phyloP scores from a whole-genome alignment of 2,113 vertebrate genomes.

The Lamprotornis superbus region DNA sequence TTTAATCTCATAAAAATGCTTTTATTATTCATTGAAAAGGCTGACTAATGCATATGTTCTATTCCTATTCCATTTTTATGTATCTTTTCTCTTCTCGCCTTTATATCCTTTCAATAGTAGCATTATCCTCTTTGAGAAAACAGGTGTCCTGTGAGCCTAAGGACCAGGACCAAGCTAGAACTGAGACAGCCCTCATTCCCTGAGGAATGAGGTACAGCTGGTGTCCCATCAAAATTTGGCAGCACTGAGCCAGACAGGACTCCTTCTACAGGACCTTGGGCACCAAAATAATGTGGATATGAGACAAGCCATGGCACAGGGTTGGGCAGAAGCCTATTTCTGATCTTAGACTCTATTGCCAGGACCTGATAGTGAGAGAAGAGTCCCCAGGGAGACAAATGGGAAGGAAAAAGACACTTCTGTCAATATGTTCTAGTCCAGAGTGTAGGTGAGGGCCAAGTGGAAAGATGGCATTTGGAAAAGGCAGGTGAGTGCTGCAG shows the following conservation, averaged over 20 bases:
- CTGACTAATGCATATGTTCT: not conserved
- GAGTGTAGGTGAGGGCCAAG: not conserved
- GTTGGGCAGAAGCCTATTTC: not conserved
- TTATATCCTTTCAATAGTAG: not conserved
- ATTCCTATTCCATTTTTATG: not conserved
- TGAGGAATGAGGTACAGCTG: not conserved
- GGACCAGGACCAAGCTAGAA: not conserved
- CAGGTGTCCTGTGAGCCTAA: not conserved
- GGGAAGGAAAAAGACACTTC: not conserved
- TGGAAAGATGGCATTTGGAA: not conserved
- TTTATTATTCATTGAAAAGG: constrained; percentile 42
- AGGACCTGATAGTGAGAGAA: not conserved
- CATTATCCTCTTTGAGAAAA: not conserved
- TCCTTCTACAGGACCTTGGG: not conserved
- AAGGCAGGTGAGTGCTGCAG: not conserved
- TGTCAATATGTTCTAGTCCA: not conserved
- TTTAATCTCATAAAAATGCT: constrained; percentile 29
- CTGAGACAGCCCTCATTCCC: not conserved
- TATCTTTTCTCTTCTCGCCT: not conserved
- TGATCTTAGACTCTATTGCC: not conserved
- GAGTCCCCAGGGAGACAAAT: not conserved
- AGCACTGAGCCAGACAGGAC: not conserved
- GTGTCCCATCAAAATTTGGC: not conserved
- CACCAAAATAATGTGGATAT: rapidly evolving
- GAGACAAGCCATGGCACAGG: not conserved